Base-by-base conservation (phyloP, 1,140 invertebrate genomes). In the Pseudomyrmex concolor region DNA sequence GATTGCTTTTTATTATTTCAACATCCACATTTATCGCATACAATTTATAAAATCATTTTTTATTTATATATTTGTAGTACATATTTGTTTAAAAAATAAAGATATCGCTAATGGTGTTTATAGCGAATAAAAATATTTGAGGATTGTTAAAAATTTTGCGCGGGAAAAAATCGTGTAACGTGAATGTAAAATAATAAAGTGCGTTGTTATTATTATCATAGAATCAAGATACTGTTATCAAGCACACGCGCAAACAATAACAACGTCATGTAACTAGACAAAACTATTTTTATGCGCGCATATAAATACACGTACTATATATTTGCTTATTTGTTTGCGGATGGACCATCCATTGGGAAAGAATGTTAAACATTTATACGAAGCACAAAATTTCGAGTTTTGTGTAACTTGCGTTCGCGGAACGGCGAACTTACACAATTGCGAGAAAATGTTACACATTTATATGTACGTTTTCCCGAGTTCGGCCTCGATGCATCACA, bases 401-500 rank as follows among this genome's bases (percentile, higher is more conserved):
- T 55, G 25, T 22, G 15, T 7, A 19, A 78, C 17, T 68, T 68
- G 5, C 15, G 63, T 57, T 50, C 7, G 25, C 17, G 8, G 12
- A 59, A 59, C n/a, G 9, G 17, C 17, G 34, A 34, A 34, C 34
- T 34, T 34, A 19, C 57, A n/a, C 17, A 63, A 17, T 25, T 55
- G n/a, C 19, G 57, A 78, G 51, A 78, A 78, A 78, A 78, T 50
- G 15, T 76, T 34, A 63, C 51, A 25, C 64, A 70, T 70, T 25
- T 25, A 25, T 34, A 34, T 70, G 25, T 78, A 70, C 19, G 19
- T 66, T 55, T 78, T 57, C 34, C 10, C 54, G 15, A 34, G 10
- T 15, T 10, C 34, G 76, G 48, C 64, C 64, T 70, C 76, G 76
- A 70, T 78, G 70, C 59, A 78, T 78, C 76, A 78, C 19, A 48